phyloP scores from a whole-genome alignment of 2,797 vertebrate genomes.

The Scyliorhinus canicula region DNA sequence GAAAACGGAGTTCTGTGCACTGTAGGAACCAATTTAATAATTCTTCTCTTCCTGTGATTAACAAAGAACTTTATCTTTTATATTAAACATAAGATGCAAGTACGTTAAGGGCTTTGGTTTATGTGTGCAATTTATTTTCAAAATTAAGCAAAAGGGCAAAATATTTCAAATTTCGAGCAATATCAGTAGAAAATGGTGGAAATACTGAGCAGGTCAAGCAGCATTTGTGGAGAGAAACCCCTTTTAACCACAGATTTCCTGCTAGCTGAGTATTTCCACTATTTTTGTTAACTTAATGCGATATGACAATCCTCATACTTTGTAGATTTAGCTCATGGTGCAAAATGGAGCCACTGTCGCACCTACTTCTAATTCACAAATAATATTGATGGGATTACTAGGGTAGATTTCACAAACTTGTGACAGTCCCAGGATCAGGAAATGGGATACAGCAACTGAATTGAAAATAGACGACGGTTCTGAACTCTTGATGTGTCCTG shows the following conservation, averaged over 20 bases:
- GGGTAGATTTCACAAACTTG: background rate
- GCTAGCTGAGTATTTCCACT: background rate
- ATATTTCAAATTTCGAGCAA: background rate
- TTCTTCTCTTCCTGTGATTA: background rate
- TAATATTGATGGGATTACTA: background rate
- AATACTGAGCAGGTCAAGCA: background rate
- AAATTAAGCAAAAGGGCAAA: background rate
- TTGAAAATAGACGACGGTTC: background rate
- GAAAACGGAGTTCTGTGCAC: background rate
- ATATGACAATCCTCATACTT: background rate
- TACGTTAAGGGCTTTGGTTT: background rate
- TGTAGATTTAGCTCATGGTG: background rate
- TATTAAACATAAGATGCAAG: background rate
- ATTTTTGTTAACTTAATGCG: slow-evolving; percentile 1
- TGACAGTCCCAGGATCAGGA: background rate
- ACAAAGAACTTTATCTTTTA: background rate
- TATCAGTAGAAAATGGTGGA: too few relatives aligned
- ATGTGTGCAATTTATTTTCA: background rate
- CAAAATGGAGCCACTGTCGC: background rate
- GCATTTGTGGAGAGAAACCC: background rate
- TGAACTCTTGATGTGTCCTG: background rate
- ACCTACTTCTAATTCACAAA: background rate
- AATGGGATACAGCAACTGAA: background rate
- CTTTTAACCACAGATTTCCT: background rate
- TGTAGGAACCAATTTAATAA: background rate